Percentiles rank a stretch among this genome's conserved stretches.
These are phyloP conservation scores for Centruroides sculpturatus DNA, from an alignment of 1,140 invertebrate species.

Conservation along the genomic window DNA sequence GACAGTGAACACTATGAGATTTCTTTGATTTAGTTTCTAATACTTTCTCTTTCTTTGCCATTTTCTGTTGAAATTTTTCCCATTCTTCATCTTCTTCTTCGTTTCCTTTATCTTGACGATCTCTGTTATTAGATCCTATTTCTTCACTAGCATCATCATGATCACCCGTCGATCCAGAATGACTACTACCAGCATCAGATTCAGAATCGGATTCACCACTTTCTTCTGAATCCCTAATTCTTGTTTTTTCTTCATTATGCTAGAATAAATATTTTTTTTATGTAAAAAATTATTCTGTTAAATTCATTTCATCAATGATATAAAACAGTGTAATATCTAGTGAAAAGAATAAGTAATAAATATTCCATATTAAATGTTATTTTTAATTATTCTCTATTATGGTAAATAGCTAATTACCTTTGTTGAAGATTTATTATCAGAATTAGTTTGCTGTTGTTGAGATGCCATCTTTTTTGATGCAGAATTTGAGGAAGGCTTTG, in stretches of 20 bases:
- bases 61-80: constrained; percentile 39
- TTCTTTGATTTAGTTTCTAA: constrained; percentile 84
- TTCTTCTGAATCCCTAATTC: constrained; percentile 8
- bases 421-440: no score
- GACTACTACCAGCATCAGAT: neutral
- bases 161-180: constrained; percentile 34
- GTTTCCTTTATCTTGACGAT: constrained; percentile 22
- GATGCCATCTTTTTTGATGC: no score
- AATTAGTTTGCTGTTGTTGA: no score
- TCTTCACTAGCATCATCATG: constrained; percentile 39
- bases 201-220: constrained; percentile 4
- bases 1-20: constrained; percentile 92
- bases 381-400: no score
- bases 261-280: no score
- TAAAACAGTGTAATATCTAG: no score
- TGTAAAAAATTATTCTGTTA: no score
- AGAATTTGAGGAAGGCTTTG: no score
- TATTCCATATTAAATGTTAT: no score
- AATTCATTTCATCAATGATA: no score
- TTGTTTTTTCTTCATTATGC: constrained; percentile 1
- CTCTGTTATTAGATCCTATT: constrained; percentile 14
- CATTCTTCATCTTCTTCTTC: constrained; percentile 40
- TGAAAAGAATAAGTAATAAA: no score
- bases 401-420: no score
- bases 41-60: constrained; percentile 54